Evolutionary conservation across 2,888 invertebrate genomes (phyloP), one percentile per base, ranked within the genome.

Genomic region (Mythimna pallens): DNA sequence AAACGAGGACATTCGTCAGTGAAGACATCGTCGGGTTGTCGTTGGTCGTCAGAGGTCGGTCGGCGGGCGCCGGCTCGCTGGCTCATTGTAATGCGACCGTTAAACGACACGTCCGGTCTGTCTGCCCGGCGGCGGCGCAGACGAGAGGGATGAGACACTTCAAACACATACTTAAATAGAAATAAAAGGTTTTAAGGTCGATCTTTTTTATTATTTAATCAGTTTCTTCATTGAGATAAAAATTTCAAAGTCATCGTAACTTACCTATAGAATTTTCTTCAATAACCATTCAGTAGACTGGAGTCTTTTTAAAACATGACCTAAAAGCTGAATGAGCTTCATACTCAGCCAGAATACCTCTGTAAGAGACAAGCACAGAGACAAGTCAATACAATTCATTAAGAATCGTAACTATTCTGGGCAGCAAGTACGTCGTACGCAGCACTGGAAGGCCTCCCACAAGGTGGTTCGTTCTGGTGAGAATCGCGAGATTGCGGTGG

Each of bases 51-150:
- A 14, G 30, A 5, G 22, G 36, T 62, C 62, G 17, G 62, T 8
- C 9, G 61, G 9, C 34, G 58, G 58, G 9, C 22, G 22, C 3
- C 34, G 10, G 34, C 30, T 8, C 20, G n/a, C 66, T 40, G 4
- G 25, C 67, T 66, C 40, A 54, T 66, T 66, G 69, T 67, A 14
- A 52, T 69, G 25, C 52, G 50, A 50, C 47, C 50, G 40, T 30
- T 66, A 36, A 40, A 30, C 30, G n/a, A 17, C 43, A 22, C 30
- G 30, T 25, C 40, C 40, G 61, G 40, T 4, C n/a, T 36, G 68
- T 4, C 34, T 34, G 47, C 12, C 47, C 47, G 20, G 20, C 22
- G 22, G 65, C 22, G 3, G 34, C 66, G 5, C 43, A 5, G 43
- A 0, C 43, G 14, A 20, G 17, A 20, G 47, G 8, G 50, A 52